These are phyloP conservation scores for Adelosebastes latens DNA, from an alignment of 2,797 vertebrate species.

Conservation along the genomic window DNA sequence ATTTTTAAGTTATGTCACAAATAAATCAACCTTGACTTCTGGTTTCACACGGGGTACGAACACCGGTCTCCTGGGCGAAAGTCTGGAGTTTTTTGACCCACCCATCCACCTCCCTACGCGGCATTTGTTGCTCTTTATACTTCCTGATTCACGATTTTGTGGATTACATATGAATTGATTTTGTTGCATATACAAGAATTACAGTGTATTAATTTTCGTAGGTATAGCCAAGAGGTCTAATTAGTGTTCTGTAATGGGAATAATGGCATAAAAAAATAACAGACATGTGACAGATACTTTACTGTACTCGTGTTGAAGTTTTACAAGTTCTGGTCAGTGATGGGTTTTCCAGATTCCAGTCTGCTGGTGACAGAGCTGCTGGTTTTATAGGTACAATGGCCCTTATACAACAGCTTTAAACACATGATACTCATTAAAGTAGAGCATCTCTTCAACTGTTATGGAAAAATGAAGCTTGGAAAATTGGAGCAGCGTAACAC, in stretches of 20 bases:
- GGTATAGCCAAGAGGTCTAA: background rate
- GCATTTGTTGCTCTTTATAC: too few species aligned
- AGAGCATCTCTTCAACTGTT: conserved; percentile 60
- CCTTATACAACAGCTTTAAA: conserved; percentile 56
- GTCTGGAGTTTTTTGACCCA: too few species aligned
- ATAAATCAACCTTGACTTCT: too few species aligned
- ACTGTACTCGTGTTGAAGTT: conserved; percentile 20
- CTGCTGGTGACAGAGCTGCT: conserved; percentile 45
- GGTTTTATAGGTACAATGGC: conserved; percentile 50
- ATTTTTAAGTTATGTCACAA: too few species aligned
- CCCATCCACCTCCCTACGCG: too few species aligned
- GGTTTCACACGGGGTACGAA: too few species aligned
- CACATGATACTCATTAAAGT: conserved; percentile 68
- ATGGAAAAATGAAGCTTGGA: conserved; percentile 42
- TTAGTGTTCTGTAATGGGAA: background rate
- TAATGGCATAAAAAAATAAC: background rate
- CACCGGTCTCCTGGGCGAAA: too few species aligned
- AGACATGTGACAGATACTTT: background rate
- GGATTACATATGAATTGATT: too few species aligned
- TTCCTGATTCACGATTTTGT: too few species aligned
- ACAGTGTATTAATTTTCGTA: background rate
- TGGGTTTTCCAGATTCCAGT: conserved; percentile 68
- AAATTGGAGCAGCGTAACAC: conserved; percentile 44
- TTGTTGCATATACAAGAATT: too few species aligned
- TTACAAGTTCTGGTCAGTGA: conserved; percentile 57